Evolutionary conservation across 2,113 vertebrate genomes (phyloP).

Genomic region (Microtus montanus): DNA sequence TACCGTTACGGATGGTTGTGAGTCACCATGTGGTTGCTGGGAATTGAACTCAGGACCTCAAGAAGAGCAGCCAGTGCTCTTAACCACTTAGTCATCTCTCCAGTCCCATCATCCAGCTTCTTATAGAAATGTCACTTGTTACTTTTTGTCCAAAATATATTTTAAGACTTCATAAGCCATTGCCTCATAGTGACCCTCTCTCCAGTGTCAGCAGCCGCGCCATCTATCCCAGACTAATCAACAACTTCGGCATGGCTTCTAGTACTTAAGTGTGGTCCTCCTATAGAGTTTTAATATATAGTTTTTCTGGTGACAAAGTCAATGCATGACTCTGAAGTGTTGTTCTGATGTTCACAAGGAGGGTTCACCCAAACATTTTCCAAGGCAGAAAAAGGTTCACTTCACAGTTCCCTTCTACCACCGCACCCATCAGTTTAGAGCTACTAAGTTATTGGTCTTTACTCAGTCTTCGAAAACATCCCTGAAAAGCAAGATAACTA

Average conservation of each 20-base stretch:
- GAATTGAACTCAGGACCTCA: too few relatives aligned
- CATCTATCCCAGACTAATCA: not conserved
- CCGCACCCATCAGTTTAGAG: not conserved
- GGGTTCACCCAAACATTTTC: not conserved
- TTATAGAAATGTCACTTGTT: not conserved
- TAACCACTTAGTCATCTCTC: too few relatives aligned
- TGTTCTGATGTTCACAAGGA: not conserved
- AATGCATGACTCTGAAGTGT: not conserved
- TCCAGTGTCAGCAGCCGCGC: not conserved
- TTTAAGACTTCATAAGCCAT: constrained; percentile 11
- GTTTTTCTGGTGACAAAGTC: constrained; percentile 30
- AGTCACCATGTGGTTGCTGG: too few relatives aligned
- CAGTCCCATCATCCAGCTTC: not conserved
- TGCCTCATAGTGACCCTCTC: constrained; percentile 3
- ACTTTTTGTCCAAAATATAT: not conserved
- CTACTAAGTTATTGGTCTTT: not conserved
- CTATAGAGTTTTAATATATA: constrained; percentile 30
- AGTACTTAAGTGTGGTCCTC: not conserved
- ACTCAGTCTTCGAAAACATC: constrained; percentile 23
- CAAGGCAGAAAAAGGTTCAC: not conserved
- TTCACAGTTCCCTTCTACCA: not conserved
- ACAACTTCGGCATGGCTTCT: not conserved
- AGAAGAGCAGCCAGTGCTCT: too few relatives aligned
- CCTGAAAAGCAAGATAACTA: constrained; percentile 35
- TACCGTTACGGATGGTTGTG: too few relatives aligned